Evolutionary conservation across 2,888 invertebrate genomes (phyloP), one percentile per base, ranked within the genome.

Genomic region (Lepidochitona cinerea): DNA sequence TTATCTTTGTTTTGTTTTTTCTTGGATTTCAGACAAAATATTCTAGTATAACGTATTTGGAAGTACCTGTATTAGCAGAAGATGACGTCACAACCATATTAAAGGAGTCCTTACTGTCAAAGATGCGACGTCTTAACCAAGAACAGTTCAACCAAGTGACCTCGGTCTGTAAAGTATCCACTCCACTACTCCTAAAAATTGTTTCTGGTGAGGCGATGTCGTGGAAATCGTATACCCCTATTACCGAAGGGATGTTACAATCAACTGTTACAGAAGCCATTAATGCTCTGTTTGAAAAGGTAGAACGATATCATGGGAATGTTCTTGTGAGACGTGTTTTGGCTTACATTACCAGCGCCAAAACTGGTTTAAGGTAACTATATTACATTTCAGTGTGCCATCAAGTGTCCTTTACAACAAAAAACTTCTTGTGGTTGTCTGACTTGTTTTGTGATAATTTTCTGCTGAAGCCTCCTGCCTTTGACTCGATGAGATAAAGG

Each of bases 261-360:
- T 5, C 67, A 6, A 67, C 67, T 5, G 67, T 67, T 3, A 18
- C 67, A 3, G 37, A 67, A 18, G 67, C 37, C 23, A 67, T 67
- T 32, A 33, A 67, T 37, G 67, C 67, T n/a, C n/a, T 67, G 37
- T 36, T 67, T 14, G 67, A 67, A 4, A 35, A 29, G 37, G 23
- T 67, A 32, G 67, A 67, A 37, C 35, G n/a, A 32, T 67, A 67
- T 29, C 67, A 67, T 67, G 67, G 67, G 18, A 23, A 7, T 37
- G 7, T 67, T 4, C n/a, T 67, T 14, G 37, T 67, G 4, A 6
- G 36, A 35, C 67, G 37, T 37, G 67, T 32, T 5, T 32, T 67
- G 37, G 36, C 37, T 23, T 67, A 67, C 67, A 67, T 67, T 23
- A 67, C 67, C 26, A 6, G 36, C n/a, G 36, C 67, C 5, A 67